Conservation (phyloP, 2,113 vertebrate genomes). For the Heptranchias perlo region DNA sequence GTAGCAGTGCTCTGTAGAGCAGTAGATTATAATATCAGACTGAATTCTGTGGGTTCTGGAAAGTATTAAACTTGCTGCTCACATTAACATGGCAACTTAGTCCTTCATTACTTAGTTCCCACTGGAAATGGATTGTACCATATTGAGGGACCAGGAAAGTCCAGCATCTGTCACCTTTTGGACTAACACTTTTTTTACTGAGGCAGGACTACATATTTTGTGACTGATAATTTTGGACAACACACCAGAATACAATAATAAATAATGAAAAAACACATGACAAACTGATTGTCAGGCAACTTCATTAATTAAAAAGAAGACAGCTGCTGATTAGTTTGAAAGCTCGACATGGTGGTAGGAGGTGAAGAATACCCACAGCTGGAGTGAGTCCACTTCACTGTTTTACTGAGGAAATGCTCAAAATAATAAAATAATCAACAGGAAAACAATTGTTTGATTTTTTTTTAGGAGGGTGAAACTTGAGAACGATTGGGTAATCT, state of each 20-base stretch:
- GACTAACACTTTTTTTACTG: not conserved
- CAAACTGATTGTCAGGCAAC: not conserved
- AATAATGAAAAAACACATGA: not conserved
- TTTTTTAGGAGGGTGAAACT: no score
- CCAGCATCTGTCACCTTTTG: not conserved
- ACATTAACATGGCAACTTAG: not conserved
- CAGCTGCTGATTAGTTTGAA: not conserved
- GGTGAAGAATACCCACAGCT: no score
- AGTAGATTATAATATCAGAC: not conserved
- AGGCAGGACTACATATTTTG: not conserved
- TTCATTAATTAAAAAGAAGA: not conserved
- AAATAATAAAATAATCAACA: no score
- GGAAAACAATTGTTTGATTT: no score
- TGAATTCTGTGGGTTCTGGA: not conserved
- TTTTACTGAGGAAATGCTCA: no score
- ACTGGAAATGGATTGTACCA: not conserved
- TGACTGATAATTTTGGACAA: not conserved
- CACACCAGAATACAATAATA: not conserved
- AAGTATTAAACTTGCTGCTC: not conserved
- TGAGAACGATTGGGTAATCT: no score
- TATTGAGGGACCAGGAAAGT: not conserved
- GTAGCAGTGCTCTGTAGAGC: conserved; percentile 67
- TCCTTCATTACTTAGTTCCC: not conserved
- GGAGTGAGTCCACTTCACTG: no score
- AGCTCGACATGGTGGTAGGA: no score